Percentiles rank a stretch among this genome's conserved stretches.
These are phyloP conservation scores for Drosophila insularis DNA, from an alignment of 1,140 invertebrate species.

Conservation along the genomic window DNA sequence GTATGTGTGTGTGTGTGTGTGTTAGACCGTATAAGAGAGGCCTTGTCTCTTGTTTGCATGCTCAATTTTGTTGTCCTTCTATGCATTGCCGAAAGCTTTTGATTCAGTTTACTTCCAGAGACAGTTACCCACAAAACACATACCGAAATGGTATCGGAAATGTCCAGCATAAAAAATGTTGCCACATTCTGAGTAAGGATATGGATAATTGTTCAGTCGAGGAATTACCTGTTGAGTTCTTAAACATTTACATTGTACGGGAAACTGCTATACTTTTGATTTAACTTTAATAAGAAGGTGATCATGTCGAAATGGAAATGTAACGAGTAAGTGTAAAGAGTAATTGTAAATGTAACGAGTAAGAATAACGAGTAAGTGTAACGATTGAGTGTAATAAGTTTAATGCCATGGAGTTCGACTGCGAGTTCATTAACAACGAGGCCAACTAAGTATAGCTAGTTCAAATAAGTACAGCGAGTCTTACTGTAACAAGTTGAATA, in stretches of 20 bases:
- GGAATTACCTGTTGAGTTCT: background rate
- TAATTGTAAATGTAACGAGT: background rate
- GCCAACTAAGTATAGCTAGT: too few species aligned
- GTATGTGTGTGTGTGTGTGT: conserved; percentile 1
- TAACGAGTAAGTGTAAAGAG: background rate
- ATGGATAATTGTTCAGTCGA: background rate
- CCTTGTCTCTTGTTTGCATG: background rate
- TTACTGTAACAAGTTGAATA: too few species aligned
- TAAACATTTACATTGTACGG: too few species aligned
- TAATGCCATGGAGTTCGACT: too few species aligned
- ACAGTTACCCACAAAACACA: conserved; percentile 2
- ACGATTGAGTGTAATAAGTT: too few species aligned
- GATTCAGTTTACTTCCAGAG: background rate
- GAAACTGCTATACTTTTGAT: background rate
- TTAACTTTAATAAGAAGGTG: background rate
- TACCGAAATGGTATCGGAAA: background rate
- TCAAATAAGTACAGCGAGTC: too few species aligned
- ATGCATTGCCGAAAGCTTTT: background rate
- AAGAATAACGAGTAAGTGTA: too few species aligned
- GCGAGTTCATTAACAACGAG: too few species aligned
- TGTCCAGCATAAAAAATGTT: too few species aligned
- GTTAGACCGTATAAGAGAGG: background rate
- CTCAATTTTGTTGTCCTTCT: conserved; percentile 1
- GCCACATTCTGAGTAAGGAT: background rate
- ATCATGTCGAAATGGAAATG: background rate